Base-by-base conservation (phyloP, 2,113 vertebrate species). In the Abramis brama region DNA sequence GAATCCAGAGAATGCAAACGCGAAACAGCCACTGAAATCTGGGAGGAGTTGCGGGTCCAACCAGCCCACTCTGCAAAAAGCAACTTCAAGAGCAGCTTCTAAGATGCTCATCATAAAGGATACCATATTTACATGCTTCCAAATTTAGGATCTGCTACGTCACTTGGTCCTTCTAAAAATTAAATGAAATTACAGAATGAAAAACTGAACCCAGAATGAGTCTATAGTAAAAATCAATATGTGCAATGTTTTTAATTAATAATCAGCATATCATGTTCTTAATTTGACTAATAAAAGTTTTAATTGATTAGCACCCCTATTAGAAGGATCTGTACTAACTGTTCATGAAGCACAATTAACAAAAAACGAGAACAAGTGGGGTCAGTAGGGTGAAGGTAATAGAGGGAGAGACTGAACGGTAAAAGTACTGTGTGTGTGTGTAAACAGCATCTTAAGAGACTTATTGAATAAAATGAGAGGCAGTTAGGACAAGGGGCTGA, bases 1-100 rank as follows among this genome's bases (percentile, higher is more conserved):
- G 89, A 91, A 92, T 92, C 13, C 62, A 6, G 33, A 62, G 91
- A 91, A 92, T 91, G 89, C 21, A 62, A 87, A 85, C 79, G 85
- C 75, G 76, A 79, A 86, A 86, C 45, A 64, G 52, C 57, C 82
- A 36, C 86, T 43, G 77, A 85, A 89, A 45, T 68, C 23, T 45
- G 33, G 64, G 71, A 68, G 87, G 25, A 27, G 71, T 60, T 81
- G 52, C 15, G 25, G 78, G 57, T 45, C 78, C 62, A 39, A 77
- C 39, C 50, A 75, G 19, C n/a, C 71, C 39, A 62, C 50, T 59
- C 17, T 21, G 43, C 73, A 66, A 57, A 86, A 75, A 75, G 17
- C 55, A 39, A 76, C 39, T 50, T 23, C 73, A 15, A 25, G 59
- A 33, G 59, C 23, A 57, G 81, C 21, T 30, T 75, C 64, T 27